Evolutionary conservation across 2,888 invertebrate species (phyloP).

Genomic region (Diadegma fenestrale): DNA sequence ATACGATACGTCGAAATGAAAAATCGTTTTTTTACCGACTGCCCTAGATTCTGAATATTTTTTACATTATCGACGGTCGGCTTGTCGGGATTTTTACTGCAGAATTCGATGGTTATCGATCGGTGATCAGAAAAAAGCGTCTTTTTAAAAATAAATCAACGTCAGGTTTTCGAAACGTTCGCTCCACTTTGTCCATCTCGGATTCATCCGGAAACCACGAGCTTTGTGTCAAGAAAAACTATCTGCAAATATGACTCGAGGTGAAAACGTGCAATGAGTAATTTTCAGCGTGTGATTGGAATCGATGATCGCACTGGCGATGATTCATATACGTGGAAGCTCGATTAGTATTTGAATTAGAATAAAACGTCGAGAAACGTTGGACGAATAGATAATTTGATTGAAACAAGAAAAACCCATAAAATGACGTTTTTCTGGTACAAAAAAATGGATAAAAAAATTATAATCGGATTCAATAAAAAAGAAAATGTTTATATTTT

Average conservation of each 20-base stretch:
- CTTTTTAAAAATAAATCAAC: background rate
- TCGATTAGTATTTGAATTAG: background rate
- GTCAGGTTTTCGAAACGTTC: too few relatives aligned
- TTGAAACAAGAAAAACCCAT: background rate
- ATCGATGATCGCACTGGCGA: background rate
- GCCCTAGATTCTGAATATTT: background rate
- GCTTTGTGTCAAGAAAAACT: background rate
- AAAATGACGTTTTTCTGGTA: too few relatives aligned
- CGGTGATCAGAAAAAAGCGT: background rate
- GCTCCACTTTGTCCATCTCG: background rate
- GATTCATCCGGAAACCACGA: background rate
- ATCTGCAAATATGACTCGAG: background rate
- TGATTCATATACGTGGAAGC: background rate
- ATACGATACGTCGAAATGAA: too few relatives aligned
- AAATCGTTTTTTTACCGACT: background rate
- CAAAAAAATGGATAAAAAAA: too few relatives aligned
- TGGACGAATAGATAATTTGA: background rate
- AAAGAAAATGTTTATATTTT: too few relatives aligned
- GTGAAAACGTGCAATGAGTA: slow-evolving; percentile 9
- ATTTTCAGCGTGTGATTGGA: background rate
- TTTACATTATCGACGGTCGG: background rate
- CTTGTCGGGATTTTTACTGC: background rate
- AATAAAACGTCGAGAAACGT: background rate
- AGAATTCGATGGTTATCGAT: background rate
- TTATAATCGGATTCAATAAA: too few relatives aligned